Conservation (phyloP, 1,140 invertebrate genomes). For the Drosophila chauvacae region DNA sequence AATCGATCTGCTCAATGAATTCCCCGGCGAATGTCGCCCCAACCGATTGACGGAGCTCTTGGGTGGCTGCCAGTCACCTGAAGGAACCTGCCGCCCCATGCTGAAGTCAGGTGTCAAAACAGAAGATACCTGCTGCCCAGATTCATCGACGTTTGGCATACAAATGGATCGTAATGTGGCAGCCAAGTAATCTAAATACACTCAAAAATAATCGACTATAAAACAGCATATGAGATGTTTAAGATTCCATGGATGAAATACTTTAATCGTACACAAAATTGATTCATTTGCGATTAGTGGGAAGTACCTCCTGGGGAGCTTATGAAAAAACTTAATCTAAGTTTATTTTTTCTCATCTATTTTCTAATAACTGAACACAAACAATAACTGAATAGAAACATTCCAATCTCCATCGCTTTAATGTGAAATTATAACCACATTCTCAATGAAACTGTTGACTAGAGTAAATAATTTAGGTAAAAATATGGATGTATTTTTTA, state of each 20-base stretch:
- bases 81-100: constrained; percentile 22
- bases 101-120: constrained; percentile 50
- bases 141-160: constrained; percentile 35
- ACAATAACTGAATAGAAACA: background rate
- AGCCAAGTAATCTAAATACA: constrained; percentile 1
- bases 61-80: constrained; percentile 57
- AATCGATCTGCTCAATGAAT: constrained; percentile 41
- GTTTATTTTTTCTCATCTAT: no score
- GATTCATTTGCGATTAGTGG: background rate
- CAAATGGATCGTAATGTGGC: constrained; percentile 38
- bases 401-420: background rate
- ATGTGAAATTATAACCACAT: background rate
- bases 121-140: constrained; percentile 35
- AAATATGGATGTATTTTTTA: background rate
- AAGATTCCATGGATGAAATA: background rate
- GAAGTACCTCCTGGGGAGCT: background rate
- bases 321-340: background rate
- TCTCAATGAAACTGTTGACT: background rate
- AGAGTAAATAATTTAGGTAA: background rate
- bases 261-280: background rate
- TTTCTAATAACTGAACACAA: background rate
- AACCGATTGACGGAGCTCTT: constrained; percentile 35
- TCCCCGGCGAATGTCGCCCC: constrained; percentile 24
- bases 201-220: background rate
- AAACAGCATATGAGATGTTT: background rate